Conservation (phyloP, 1,140 invertebrate genomes). For the Tetragonula clypearis region DNA sequence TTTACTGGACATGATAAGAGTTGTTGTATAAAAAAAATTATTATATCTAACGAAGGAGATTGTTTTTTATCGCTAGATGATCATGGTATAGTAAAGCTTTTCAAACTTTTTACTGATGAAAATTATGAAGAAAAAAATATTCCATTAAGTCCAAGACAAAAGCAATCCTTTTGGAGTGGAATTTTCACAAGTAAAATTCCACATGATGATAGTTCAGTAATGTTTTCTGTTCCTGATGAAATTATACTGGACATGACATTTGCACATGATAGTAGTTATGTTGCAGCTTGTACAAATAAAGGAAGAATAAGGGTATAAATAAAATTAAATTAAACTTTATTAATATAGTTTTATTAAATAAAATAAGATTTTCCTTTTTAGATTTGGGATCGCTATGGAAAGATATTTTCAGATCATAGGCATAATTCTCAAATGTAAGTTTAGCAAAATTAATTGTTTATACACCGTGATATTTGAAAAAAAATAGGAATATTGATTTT, state of each 20-base stretch:
- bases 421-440: slow-evolving; percentile 45
- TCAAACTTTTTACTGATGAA: slow-evolving; percentile 67
- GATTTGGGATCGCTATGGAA: slow-evolving; percentile 71
- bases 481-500: slow-evolving; percentile 1
- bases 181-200: slow-evolving; percentile 61
- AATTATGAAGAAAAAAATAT: slow-evolving; percentile 35
- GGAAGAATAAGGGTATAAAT: slow-evolving; percentile 69
- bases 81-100: slow-evolving; percentile 75
- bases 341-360: slow-evolving; percentile 9
- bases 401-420: slow-evolving; percentile 11
- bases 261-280: slow-evolving; percentile 61
- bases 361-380: slow-evolving; percentile 51
- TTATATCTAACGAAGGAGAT: slow-evolving; percentile 66
- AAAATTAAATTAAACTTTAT: slow-evolving; percentile 10
- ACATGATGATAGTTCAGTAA: slow-evolving; percentile 70
- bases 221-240: slow-evolving; percentile 66
- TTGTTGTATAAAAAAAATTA: slow-evolving; percentile 73
- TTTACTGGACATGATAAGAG: slow-evolving; percentile 68
- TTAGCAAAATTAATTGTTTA: background rate
- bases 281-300: slow-evolving; percentile 73
- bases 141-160: slow-evolving; percentile 71
- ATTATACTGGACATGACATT: slow-evolving; percentile 75
- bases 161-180: slow-evolving; percentile 72
- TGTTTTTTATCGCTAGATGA: slow-evolving; percentile 75
- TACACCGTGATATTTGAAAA: background rate